phyloP scores from a whole-genome alignment of 92 coral and sea anemone genomes.

The Galaxea fascicularis region DNA sequence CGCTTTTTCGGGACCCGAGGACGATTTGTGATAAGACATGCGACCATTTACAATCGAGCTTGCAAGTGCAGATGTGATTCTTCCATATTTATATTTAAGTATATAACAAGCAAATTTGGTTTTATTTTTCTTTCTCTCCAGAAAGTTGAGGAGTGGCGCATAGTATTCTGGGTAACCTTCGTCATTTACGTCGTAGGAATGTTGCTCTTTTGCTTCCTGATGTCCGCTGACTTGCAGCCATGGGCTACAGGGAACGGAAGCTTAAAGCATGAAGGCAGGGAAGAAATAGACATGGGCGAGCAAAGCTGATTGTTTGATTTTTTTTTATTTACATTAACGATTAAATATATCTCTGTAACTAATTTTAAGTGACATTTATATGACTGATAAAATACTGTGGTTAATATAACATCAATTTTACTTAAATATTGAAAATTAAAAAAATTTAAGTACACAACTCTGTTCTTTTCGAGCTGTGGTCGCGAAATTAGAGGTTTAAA shows the following conservation, averaged over 20 bases:
- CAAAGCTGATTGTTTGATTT: constrained; percentile 11
- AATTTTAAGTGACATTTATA: not conserved
- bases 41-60: no score
- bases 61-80: no score
- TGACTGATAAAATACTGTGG: not conserved
- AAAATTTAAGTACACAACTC: no score
- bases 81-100: no score
- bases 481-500: no score
- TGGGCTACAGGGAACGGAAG: constrained; percentile 72
- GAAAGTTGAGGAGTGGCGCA: constrained; percentile 91
- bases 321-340: not conserved
- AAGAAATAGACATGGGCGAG: constrained; percentile 38
- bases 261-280: constrained; percentile 34
- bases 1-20: no score
- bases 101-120: not conserved
- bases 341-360: not conserved
- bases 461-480: no score
- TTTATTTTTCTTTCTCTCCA: constrained; percentile 13
- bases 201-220: constrained; percentile 73
- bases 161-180: constrained; percentile 87
- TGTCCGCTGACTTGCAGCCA: constrained; percentile 89
- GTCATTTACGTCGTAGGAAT: constrained; percentile 71
- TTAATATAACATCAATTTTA: not conserved
- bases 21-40: no score
- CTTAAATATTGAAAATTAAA: no score